These are phyloP conservation scores for Nothura maculosa DNA, from an alignment of 2,797 vertebrate genomes.

Conservation along the genomic window DNA sequence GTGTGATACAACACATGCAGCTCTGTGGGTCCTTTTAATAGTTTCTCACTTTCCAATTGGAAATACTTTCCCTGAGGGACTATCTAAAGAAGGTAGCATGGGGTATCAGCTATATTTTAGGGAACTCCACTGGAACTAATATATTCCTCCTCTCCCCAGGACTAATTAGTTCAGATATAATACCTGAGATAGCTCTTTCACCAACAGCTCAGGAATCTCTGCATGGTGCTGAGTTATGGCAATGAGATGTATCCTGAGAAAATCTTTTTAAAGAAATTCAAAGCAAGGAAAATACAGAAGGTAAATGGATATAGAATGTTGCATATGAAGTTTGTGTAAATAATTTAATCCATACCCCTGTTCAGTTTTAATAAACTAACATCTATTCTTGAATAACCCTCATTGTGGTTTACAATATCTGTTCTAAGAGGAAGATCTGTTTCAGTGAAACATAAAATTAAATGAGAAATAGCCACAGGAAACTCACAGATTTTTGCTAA, in stretches of 20 bases:
- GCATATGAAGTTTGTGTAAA: not conserved
- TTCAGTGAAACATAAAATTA: slow-evolving; percentile 34
- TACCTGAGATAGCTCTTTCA: not conserved
- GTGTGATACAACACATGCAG: not conserved
- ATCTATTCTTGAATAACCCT: slow-evolving; percentile 39
- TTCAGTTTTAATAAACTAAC: slow-evolving; percentile 31
- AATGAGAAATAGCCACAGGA: slow-evolving; percentile 59
- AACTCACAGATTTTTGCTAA: slow-evolving; percentile 15
- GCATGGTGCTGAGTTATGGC: not conserved
- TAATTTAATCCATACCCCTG: not conserved
- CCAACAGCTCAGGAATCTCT: not conserved
- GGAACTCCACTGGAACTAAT: not conserved
- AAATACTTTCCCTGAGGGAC: not conserved
- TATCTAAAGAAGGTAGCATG: not conserved
- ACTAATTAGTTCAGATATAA: slow-evolving; percentile 22
- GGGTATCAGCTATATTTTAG: not conserved
- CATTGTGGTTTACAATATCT: slow-evolving; percentile 15
- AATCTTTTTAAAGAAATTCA: not conserved
- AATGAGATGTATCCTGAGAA: not conserved
- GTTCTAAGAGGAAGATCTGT: slow-evolving; percentile 9
- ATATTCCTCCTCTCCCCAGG: not conserved
- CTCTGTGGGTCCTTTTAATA: not conserved
- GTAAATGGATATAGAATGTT: not conserved
- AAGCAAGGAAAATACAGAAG: not conserved
- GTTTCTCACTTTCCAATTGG: not conserved